Percentiles rank a stretch among this genome's conserved stretches.
phyloP scores from a whole-genome alignment of 2,113 vertebrate species.

The Chinchilla lanigera region DNA sequence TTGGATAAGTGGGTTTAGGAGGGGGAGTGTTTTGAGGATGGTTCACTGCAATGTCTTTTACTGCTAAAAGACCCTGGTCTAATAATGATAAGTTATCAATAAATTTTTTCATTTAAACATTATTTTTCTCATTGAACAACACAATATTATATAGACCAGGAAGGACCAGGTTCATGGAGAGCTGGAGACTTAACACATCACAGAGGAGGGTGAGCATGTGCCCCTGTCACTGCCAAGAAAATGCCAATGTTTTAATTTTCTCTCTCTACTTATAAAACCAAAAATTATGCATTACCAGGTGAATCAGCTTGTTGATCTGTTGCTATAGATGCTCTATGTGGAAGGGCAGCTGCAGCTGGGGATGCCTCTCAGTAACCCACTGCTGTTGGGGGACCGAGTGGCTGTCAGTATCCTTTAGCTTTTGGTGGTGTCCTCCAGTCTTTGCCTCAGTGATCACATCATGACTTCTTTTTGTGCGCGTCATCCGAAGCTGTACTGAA shows the following conservation, averaged over 20 bases:
- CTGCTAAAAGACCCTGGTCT: too few species aligned
- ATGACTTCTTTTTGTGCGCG: background rate
- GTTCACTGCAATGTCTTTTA: background rate
- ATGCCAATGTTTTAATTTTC: background rate
- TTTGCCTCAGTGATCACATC: background rate
- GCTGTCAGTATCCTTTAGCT: background rate
- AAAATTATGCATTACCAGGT: background rate
- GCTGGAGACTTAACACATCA: background rate
- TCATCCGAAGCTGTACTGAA: background rate
- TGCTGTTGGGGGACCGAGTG: background rate
- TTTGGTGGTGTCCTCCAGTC: background rate
- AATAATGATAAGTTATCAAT: too few species aligned
- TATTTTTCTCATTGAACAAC: background rate
- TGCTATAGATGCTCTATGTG: background rate
- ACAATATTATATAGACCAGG: background rate
- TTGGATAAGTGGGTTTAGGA: background rate
- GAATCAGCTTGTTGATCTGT: background rate
- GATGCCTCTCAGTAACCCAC: background rate
- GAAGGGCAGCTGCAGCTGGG: background rate
- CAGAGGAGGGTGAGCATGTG: background rate
- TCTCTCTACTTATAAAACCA: background rate
- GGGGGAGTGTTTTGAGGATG: background rate
- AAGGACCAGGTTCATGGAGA: background rate
- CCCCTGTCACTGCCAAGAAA: background rate
- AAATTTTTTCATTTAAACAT: background rate